These are phyloP conservation scores for Numenius phaeopus DNA, from an alignment of 2,797 vertebrate species.

Conservation along the genomic window DNA sequence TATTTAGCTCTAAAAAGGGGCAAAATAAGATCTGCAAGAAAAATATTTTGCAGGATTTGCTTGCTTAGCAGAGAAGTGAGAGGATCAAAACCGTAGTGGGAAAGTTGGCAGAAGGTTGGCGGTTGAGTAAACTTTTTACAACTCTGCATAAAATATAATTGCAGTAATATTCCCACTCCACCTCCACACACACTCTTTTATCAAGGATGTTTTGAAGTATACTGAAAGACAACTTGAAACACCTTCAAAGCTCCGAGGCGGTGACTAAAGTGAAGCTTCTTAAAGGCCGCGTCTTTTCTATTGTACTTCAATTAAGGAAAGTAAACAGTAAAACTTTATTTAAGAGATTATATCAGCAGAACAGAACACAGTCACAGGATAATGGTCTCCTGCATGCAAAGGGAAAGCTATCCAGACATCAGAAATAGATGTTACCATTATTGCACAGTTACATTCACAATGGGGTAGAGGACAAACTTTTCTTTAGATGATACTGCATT, in stretches of 20 bases:
- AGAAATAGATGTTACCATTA: constrained; percentile 16
- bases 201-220: constrained; percentile 56
- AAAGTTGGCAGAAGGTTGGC: not conserved
- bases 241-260: constrained; percentile 48
- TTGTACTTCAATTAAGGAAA: constrained; percentile 62
- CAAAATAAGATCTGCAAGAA: not conserved
- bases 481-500: not conserved
- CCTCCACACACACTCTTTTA: not conserved
- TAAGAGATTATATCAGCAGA: constrained; percentile 59
- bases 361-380: constrained; percentile 2
- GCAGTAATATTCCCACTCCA: not conserved
- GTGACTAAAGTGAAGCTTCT: constrained; percentile 38
- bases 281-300: constrained; percentile 22
- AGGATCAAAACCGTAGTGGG: not conserved
- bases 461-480: constrained; percentile 24
- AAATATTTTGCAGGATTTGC: not conserved
- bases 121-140: constrained; percentile 10
- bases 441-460: not conserved
- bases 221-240: constrained; percentile 59
- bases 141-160: not conserved
- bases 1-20: not conserved
- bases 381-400: constrained; percentile 24
- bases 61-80: not conserved
- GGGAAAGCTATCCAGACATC: constrained; percentile 11
- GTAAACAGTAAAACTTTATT: constrained; percentile 69